Percentiles rank a stretch among this genome's conserved stretches.
These are phyloP conservation scores for Callipepla squamata DNA, from an alignment of 2,113 vertebrate species.

Conservation along the genomic window DNA sequence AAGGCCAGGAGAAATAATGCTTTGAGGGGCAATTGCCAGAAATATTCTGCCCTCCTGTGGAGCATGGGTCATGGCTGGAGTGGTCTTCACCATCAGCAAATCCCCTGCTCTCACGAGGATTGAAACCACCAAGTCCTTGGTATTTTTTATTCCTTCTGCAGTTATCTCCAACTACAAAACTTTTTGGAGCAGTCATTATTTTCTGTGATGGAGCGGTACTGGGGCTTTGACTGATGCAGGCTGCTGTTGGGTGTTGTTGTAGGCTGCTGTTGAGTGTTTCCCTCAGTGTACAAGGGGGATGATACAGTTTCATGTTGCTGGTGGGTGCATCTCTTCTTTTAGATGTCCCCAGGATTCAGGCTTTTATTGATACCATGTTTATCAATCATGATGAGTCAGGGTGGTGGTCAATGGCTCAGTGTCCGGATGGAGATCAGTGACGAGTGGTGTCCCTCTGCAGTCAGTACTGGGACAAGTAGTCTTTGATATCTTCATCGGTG, in stretches of 20 bases:
- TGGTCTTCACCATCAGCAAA: not conserved
- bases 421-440: too few species aligned
- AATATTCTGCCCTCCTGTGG: not conserved
- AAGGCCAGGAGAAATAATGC: not conserved
- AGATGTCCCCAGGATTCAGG: not conserved
- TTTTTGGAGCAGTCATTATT: not conserved
- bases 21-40: not conserved
- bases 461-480: too few species aligned
- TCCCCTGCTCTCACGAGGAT: not conserved
- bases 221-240: not conserved
- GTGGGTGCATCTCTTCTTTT: not conserved
- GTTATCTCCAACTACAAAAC: not conserved
- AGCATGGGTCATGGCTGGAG: not conserved
- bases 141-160: not conserved
- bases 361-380: not conserved
- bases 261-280: not conserved
- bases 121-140: not conserved
- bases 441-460: too few species aligned
- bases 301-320: rapidly evolving
- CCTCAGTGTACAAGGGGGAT: not conserved
- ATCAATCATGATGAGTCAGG: not conserved
- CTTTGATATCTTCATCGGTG: too few species aligned
- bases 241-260: not conserved
- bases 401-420: too few species aligned
- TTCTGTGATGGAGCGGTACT: not conserved